Conservation (phyloP, 2,888 invertebrate species). For the Drosophila phalerata region DNA sequence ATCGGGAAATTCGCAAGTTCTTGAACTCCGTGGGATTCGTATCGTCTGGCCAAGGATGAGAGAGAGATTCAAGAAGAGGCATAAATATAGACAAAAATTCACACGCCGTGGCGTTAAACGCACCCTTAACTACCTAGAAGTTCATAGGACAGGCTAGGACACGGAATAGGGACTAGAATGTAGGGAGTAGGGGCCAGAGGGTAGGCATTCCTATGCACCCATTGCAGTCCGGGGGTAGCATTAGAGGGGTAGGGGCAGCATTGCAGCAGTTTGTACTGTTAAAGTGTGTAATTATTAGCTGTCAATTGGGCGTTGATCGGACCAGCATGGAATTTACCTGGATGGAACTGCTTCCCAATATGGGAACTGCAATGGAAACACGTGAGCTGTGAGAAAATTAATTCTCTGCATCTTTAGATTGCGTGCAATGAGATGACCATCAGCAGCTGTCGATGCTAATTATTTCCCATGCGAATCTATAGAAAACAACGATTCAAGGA, state of each 20-base stretch:
- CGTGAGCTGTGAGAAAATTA: constrained; percentile 43
- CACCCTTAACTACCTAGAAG: constrained; percentile 60
- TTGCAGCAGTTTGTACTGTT: constrained; percentile 34
- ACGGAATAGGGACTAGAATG: neutral
- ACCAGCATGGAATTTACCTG: constrained; percentile 61
- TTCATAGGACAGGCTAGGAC: neutral
- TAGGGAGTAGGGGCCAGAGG: constrained; percentile 11
- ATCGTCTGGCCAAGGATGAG: constrained; percentile 1
- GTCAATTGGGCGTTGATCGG: constrained; percentile 76
- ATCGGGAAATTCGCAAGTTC: constrained; percentile 34
- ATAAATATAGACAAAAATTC: constrained; percentile 52
- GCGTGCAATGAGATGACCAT: constrained; percentile 8
- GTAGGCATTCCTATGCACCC: constrained; percentile 57
- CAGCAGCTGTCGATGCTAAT: constrained; percentile 21
- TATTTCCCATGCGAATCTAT: constrained; percentile 7
- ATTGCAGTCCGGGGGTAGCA: constrained; percentile 39
- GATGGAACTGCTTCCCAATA: constrained; percentile 5
- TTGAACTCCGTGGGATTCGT: constrained; percentile 57
- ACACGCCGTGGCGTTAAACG: constrained; percentile 60
- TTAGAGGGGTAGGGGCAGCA: constrained; percentile 6
- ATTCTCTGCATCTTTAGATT: constrained; percentile 16
- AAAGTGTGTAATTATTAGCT: constrained; percentile 74
- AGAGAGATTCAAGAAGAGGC: neutral
- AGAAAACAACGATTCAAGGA: neutral
- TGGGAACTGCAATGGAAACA: constrained; percentile 41